These are phyloP conservation scores for Cephus cinctus DNA, from an alignment of 1,140 invertebrate genomes.

Conservation along the genomic window DNA sequence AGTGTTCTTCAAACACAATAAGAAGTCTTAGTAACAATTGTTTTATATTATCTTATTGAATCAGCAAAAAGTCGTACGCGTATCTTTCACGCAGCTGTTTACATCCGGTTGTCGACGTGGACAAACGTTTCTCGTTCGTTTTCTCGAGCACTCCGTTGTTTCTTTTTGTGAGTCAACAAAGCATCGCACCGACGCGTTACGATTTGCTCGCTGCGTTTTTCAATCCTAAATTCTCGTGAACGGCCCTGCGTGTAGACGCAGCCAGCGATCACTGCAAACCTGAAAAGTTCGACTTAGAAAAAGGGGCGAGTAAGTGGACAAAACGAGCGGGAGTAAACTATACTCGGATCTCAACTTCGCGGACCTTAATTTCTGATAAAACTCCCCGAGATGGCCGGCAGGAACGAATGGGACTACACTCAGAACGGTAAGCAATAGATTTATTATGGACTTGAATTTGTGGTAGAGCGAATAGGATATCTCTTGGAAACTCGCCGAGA, in stretches of 20 bases:
- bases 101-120: no score
- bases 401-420: conserved; percentile 48
- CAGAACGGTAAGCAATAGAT: conserved; percentile 37
- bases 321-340: conserved; percentile 44
- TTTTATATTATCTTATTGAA: conserved; percentile 1
- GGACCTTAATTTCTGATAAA: conserved; percentile 44
- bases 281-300: conserved; percentile 5
- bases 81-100: no score
- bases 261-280: background rate
- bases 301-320: conserved; percentile 22
- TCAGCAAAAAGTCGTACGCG: conserved; percentile 5
- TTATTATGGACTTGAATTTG: background rate
- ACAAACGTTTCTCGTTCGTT: no score
- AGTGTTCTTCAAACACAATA: no score
- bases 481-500: no score
- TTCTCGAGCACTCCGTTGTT: no score
- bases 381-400: conserved; percentile 38
- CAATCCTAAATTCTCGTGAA: background rate
- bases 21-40: no score
- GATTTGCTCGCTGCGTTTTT: background rate
- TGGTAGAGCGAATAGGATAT: no score
- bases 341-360: conserved; percentile 51
- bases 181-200: background rate
- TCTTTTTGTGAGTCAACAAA: conserved; percentile 7
- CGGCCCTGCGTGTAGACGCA: background rate